phyloP scores from a whole-genome alignment of 2,888 invertebrate genomes.

The Quadroppia sp. region DNA sequence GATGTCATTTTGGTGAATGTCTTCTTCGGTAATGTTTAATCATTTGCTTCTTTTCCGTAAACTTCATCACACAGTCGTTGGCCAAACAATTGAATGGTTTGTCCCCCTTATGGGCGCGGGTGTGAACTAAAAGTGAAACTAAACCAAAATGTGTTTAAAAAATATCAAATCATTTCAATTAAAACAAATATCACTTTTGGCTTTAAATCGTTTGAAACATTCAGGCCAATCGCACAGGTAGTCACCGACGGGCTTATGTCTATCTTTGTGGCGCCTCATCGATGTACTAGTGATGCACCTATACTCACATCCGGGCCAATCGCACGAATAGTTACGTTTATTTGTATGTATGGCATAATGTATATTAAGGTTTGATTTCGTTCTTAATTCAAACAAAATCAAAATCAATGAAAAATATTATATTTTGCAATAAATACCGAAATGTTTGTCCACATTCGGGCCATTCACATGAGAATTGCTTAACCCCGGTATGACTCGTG shows the following conservation, averaged over 20 bases:
- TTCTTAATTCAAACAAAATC: background rate
- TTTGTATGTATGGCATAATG: conserved; percentile 2
- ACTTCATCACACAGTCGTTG: background rate
- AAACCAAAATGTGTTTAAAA: background rate
- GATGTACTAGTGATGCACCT: background rate
- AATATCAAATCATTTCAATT: background rate
- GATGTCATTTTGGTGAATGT: background rate
- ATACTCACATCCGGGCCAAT: background rate
- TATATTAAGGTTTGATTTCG: background rate
- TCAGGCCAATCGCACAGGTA: background rate
- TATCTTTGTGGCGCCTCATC: background rate
- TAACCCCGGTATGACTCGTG: background rate
- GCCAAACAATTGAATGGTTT: conserved; percentile 3
- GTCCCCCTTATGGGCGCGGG: background rate
- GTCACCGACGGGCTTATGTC: background rate
- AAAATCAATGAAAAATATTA: background rate
- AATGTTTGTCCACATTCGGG: conserved; percentile 20
- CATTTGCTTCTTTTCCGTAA: conserved; percentile 19
- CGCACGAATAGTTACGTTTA: background rate
- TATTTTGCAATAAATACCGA: background rate
- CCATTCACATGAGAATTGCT: background rate
- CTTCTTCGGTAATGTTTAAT: background rate
- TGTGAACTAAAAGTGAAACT: background rate
- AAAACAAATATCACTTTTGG: background rate
- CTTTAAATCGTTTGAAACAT: background rate